A percentile compares a stretch with the other conserved stretches of the same genome.
Evolutionary conservation across 2,888 invertebrate genomes (phyloP).

Genomic region (Hydropsyche betteni): DNA sequence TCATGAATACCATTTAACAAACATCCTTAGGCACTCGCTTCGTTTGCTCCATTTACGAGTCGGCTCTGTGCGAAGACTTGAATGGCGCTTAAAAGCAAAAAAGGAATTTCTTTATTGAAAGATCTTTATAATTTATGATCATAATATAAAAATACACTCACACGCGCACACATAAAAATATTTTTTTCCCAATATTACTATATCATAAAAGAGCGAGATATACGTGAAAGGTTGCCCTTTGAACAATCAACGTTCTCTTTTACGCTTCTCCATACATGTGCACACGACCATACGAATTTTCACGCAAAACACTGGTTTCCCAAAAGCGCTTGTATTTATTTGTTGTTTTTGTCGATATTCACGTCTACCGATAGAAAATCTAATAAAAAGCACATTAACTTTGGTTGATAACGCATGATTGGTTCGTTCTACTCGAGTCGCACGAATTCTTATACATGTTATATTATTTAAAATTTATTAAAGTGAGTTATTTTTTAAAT

Average conservation of each 20-base stretch:
- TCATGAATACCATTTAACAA: no score
- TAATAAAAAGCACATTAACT: slow-evolving; percentile 27
- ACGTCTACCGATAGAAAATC: slow-evolving; percentile 22
- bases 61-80: no score
- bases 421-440: neutral
- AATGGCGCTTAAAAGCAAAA: neutral
- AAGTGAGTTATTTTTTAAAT: no score
- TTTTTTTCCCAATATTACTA: no score
- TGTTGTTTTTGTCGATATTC: slow-evolving; percentile 10
- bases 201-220: no score
- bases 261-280: slow-evolving; percentile 1
- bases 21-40: no score
- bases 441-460: no score
- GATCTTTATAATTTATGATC: slow-evolving; percentile 6
- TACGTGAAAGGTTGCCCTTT: slow-evolving; percentile 20
- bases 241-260: slow-evolving; percentile 1
- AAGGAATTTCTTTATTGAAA: neutral
- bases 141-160: no score
- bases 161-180: no score
- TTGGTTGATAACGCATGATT: slow-evolving; percentile 13
- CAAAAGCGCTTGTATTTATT: slow-evolving; percentile 23
- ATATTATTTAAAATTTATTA: no score
- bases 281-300: neutral
- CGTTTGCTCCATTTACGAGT: no score
- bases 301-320: neutral